phyloP scores from a whole-genome alignment of 2,113 vertebrate genomes.

The Varanus salvator region DNA sequence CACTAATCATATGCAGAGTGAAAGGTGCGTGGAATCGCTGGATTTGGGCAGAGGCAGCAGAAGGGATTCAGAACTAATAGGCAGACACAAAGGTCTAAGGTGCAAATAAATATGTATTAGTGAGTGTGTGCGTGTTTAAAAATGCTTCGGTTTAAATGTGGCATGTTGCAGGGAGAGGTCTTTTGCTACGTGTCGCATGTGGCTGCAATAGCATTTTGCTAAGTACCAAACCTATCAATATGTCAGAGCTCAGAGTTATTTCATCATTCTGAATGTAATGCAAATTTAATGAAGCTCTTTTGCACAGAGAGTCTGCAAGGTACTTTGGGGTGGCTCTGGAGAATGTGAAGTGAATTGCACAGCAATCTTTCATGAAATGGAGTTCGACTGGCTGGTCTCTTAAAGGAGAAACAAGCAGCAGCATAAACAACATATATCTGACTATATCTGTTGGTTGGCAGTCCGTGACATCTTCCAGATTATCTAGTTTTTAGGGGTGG shows the following conservation, averaged over 20 bases:
- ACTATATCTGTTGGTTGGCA: neutral
- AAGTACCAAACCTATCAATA: conserved; percentile 21
- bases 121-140: conserved; percentile 7
- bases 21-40: neutral
- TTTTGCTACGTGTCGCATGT: neutral
- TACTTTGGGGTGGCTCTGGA: conserved; percentile 13
- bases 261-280: conserved; percentile 5
- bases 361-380: neutral
- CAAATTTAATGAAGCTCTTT: conserved; percentile 18
- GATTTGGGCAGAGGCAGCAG: neutral
- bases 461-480: neutral
- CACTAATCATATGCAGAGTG: too few relatives aligned
- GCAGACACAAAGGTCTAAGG: neutral
- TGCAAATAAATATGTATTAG: conserved; percentile 6
- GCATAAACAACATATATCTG: neutral
- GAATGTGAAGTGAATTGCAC: neutral
- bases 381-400: conserved; percentile 5
- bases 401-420: neutral
- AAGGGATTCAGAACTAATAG: neutral
- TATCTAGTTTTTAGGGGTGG: neutral
- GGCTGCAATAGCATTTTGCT: conserved; percentile 35
- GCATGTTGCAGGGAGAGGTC: neutral
- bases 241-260: conserved; percentile 11
- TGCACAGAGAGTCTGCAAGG: neutral
- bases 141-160: conserved; percentile 7